Evolutionary conservation across 1,140 invertebrate species (phyloP), one percentile per base, ranked within the genome.

Genomic region (Antheraea pernyi): DNA sequence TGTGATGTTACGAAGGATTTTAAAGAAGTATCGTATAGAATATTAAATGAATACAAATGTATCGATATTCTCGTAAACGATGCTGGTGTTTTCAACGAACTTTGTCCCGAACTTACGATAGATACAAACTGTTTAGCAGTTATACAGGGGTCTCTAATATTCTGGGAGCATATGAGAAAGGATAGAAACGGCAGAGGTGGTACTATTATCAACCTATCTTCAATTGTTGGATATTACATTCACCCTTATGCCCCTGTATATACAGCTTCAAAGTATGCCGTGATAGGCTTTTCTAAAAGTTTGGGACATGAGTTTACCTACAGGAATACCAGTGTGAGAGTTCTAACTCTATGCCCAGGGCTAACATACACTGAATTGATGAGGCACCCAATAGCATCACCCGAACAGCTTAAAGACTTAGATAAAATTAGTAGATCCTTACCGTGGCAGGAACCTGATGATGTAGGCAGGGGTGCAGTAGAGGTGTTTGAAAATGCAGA

Each of bases 181-280:
- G 37, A 39, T 39, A 42, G 39, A 18, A 39, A 39, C 7, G 63
- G 63, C 10, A 46, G 18, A n/a, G 63, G 63, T 36, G 63, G 63
- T 36, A 39, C 36, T 16, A 65, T 65, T 19, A 65, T 65, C 11
- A 65, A 65, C 36, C 4, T 65, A 65, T 22, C 36, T 39, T 65
- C 63, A n/a, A 39, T 65, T 18, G 16, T n/a, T 18, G 36, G 36
- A 10, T 5, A 18, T 18, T 16, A 16, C n/a, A 65, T n/a, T 7
- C 30, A 46, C n/a, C 63, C 63, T 7, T 46, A 39, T 13, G 3
- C 13, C 7, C 36, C 13, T 6, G 16, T 39, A 39, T 65, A 65
- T 39, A 46, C 5, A 39, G 63, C 36, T 9, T 65, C 63, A 0
- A 65, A 65, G n/a, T 42, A 39, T 39, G 63, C 36, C 13, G 36